Evolutionary conservation across 1,140 invertebrate genomes (phyloP).

Genomic region (Reticulitermes speratus): DNA sequence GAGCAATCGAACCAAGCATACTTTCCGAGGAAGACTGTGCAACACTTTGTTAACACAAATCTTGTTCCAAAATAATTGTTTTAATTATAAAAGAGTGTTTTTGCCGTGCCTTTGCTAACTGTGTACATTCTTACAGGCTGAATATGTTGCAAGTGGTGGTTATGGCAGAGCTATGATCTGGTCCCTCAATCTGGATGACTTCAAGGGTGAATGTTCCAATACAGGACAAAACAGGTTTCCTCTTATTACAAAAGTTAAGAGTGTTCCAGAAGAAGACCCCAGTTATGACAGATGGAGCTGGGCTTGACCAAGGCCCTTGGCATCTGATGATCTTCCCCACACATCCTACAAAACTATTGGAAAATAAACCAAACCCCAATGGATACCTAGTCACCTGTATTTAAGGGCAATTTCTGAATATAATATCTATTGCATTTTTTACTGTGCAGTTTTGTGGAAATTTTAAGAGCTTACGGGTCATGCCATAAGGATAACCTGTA

Average conservation of each 20-base stretch:
- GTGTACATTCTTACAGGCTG: conserved; percentile 49
- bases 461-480: too few species aligned
- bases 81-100: too few species aligned
- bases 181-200: conserved; percentile 74
- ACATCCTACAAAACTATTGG: neutral
- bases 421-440: neutral
- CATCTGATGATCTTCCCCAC: conserved; percentile 22
- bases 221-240: conserved; percentile 37
- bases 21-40: too few species aligned
- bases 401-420: neutral
- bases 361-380: neutral
- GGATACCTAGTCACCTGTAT: neutral
- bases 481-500: too few species aligned
- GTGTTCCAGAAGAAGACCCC: conserved; percentile 38
- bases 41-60: too few species aligned
- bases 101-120: neutral
- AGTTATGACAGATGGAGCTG: conserved; percentile 36
- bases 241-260: conserved; percentile 38
- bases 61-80: too few species aligned
- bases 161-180: conserved; percentile 75
- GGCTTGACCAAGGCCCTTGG: conserved; percentile 34
- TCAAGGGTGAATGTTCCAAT: conserved; percentile 41
- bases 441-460: neutral
- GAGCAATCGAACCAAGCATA: too few species aligned
- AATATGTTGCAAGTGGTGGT: conserved; percentile 60